Percentiles rank a stretch among this genome's conserved stretches.
Evolutionary conservation across 1,140 invertebrate genomes (phyloP).

Genomic region (Drosophila repletoides): DNA sequence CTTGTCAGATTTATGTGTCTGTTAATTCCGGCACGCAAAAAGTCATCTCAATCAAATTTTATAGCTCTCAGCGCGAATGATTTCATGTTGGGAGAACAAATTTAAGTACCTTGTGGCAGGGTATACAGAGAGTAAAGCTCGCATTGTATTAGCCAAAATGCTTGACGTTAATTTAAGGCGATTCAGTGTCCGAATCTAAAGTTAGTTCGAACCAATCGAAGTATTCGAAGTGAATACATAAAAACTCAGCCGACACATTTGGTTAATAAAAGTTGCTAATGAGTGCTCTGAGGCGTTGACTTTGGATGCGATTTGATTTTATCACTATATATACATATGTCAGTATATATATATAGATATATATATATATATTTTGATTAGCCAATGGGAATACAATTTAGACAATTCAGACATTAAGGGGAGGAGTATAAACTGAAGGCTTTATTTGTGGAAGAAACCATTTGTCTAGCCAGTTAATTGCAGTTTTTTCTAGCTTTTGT

Average conservation of each 20-base stretch:
- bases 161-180: constrained; percentile 45
- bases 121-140: constrained; percentile 1
- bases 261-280: constrained; percentile 76
- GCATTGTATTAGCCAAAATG: constrained; percentile 45
- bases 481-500: no score
- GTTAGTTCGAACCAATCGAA: constrained; percentile 50
- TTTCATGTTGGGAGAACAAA: no score
- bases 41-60: no score
- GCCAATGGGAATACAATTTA: constrained; percentile 44
- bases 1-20: no score
- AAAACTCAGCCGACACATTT: constrained; percentile 57
- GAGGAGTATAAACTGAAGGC: constrained; percentile 12
- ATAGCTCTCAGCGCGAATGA: no score
- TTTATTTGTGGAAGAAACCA: no score
- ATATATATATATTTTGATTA: neutral
- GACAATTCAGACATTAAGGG: neutral
- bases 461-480: no score
- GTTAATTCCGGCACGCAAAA: no score
- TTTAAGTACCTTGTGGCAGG: no score
- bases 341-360: no score
- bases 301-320: constrained; percentile 38
- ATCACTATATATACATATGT: no score
- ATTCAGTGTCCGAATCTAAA: constrained; percentile 7
- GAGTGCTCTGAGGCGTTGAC: constrained; percentile 60
- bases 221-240: constrained; percentile 21